Conservation (phyloP, 2,888 invertebrate species). For the Sinotaia quadrata region DNA sequence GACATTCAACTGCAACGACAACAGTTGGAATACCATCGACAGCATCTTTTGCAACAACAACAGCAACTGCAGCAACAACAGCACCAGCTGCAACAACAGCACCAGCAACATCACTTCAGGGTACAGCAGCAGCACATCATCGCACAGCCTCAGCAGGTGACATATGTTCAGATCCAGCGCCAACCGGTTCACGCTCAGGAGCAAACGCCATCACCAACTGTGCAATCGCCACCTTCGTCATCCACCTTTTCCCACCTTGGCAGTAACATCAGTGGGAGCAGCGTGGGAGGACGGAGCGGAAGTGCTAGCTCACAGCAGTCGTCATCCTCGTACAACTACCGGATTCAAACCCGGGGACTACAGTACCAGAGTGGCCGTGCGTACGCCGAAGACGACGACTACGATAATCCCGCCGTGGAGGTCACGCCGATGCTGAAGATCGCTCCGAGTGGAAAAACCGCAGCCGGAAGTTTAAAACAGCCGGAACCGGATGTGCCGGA, state of each 20-base stretch:
- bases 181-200: background rate
- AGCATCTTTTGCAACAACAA: slow-evolving; percentile 24
- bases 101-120: slow-evolving; percentile 14
- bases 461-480: background rate
- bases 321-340: slow-evolving; percentile 7
- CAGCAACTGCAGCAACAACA: slow-evolving; percentile 9
- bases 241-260: slow-evolving; percentile 9
- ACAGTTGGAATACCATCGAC: slow-evolving; percentile 35
- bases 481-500: slow-evolving; percentile 31
- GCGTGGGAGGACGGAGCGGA: background rate
- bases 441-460: background rate
- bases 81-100: slow-evolving; percentile 2
- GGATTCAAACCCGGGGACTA: slow-evolving; percentile 16
- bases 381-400: slow-evolving; percentile 49
- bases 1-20: slow-evolving; percentile 28
- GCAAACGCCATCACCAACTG: slow-evolving; percentile 11
- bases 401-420: slow-evolving; percentile 54
- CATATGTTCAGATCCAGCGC: slow-evolving; percentile 19
- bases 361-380: slow-evolving; percentile 25
- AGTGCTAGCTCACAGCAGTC: background rate
- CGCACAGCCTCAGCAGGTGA: slow-evolving; percentile 13
- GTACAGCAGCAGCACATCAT: slow-evolving; percentile 9
- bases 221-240: slow-evolving; percentile 10
- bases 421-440: slow-evolving; percentile 48
- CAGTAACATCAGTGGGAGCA: background rate